These are phyloP conservation scores for Automeris io DNA, from an alignment of 2,888 invertebrate genomes.

Conservation along the genomic window DNA sequence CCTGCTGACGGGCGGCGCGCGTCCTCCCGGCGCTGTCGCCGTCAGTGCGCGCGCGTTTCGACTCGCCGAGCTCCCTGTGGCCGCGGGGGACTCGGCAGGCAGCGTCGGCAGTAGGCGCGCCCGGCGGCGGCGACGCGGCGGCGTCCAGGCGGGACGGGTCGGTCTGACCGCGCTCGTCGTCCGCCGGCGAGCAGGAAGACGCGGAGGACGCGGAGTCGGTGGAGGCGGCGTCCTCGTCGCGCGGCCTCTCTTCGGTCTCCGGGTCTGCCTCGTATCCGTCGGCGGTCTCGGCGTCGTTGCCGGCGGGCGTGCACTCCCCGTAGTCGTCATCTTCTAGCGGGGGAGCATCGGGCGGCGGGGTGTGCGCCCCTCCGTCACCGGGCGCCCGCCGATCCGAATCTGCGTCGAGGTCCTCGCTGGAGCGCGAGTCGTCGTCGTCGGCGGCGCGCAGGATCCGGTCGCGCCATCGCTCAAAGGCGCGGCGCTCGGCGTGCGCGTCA, in stretches of 20 bases:
- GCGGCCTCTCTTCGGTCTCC: constrained; percentile 26
- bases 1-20: constrained; percentile 18
- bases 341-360: neutral
- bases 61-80: constrained; percentile 6
- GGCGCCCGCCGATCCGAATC: constrained; percentile 12
- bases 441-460: constrained; percentile 39
- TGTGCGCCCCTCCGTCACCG: constrained; percentile 18
- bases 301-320: constrained; percentile 15
- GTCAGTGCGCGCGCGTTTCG: constrained; percentile 18
- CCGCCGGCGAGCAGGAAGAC: constrained; percentile 28
- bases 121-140: constrained; percentile 8
- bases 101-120: too few relatives aligned
- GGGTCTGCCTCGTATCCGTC: constrained; percentile 26
- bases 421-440: constrained; percentile 37
- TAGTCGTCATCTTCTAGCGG: constrained; percentile 15
- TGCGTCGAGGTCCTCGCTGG: constrained; percentile 39
- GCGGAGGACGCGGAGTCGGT: constrained; percentile 31
- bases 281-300: constrained; percentile 9
- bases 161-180: constrained; percentile 14
- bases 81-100: too few relatives aligned
- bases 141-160: constrained; percentile 12
- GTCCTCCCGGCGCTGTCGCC: constrained; percentile 13
- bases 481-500: constrained; percentile 46
- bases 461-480: constrained; percentile 60
- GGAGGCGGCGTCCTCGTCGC: constrained; percentile 28